Percentiles rank a stretch among this genome's conserved stretches.
Evolutionary conservation across 2,888 invertebrate genomes (phyloP).

Genomic region (Strigamia maritima): DNA sequence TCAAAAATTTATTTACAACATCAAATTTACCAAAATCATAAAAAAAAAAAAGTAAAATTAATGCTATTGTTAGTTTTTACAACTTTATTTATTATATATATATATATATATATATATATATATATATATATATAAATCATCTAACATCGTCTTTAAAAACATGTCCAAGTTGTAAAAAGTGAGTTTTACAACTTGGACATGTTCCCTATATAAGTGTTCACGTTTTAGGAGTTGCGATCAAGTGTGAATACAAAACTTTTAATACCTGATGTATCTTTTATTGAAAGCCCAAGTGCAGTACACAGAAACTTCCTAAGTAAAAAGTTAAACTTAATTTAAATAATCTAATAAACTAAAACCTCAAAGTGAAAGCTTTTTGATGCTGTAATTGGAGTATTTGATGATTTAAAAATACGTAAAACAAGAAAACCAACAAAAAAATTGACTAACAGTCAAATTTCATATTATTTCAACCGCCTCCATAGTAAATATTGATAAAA

Average conservation of each 20-base stretch:
- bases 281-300: background rate
- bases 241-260: constrained; percentile 10
- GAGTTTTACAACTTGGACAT: background rate
- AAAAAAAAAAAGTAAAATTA: too few species aligned
- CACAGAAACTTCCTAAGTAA: background rate
- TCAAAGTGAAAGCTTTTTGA: background rate
- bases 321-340: background rate
- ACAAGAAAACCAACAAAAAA: too few species aligned
- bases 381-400: too few species aligned
- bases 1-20: background rate
- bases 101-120: too few species aligned
- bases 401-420: background rate
- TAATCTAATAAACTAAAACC: background rate
- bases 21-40: background rate
- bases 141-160: background rate
- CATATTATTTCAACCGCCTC: background rate
- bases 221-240: background rate
- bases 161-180: background rate
- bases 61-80: too few species aligned
- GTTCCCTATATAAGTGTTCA: background rate
- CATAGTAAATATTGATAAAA: background rate
- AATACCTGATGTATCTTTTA: constrained; percentile 1
- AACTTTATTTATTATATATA: too few species aligned
- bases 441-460: background rate
- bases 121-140: too few species aligned